Evolutionary conservation across 2,113 vertebrate genomes (phyloP).

Genomic region (Aix galericulata): DNA sequence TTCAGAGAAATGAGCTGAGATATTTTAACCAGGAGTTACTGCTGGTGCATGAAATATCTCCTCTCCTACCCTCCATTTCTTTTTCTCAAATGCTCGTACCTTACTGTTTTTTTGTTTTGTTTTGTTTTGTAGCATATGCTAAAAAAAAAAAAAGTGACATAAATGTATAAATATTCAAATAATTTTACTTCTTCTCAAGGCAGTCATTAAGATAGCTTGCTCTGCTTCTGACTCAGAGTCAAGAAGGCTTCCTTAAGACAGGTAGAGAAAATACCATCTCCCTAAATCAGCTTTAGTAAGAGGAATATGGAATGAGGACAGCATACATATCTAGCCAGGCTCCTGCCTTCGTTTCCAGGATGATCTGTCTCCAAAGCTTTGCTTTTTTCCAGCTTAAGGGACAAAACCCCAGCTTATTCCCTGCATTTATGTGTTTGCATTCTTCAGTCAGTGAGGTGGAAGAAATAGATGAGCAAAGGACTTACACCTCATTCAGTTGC

Average conservation of each 20-base stretch:
- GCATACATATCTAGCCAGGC: background rate
- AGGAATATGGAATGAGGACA: background rate
- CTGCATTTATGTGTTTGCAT: background rate
- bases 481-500: background rate
- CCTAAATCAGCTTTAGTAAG: fast-evolving
- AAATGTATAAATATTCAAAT: background rate
- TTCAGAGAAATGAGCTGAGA: background rate
- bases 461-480: background rate
- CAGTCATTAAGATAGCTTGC: background rate
- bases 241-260: background rate
- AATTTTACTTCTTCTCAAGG: background rate
- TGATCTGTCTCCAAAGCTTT: background rate
- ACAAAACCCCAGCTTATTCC: background rate
- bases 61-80: background rate
- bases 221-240: background rate
- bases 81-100: fast-evolving
- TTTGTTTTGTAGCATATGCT: background rate
- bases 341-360: background rate
- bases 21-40: background rate
- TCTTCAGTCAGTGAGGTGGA: background rate
- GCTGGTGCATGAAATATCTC: background rate
- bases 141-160: background rate
- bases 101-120: background rate
- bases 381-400: background rate
- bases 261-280: background rate